Evolutionary conservation across 2,797 vertebrate genomes (phyloP), one percentile per base, ranked within the genome.

Genomic region (Vireo griseus): DNA sequence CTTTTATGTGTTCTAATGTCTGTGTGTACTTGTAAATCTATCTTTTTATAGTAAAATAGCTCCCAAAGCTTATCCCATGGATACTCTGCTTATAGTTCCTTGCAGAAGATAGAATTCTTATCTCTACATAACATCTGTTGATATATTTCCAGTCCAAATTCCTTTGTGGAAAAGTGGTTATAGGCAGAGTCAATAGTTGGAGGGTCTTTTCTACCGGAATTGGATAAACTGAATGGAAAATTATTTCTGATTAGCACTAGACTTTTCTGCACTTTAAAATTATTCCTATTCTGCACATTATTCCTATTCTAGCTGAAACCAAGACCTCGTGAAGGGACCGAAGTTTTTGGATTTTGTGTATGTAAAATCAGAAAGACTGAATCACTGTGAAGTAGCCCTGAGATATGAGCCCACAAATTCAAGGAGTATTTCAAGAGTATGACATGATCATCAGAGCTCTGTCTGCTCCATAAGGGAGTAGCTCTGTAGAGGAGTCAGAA

Each of bases 371-470:
- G 63, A 86, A 62, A 67, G 20, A 26, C 15, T 59, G 55, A 67
- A 58, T n/a, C 18, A 83, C 5, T 0, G 0, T 0, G 0, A 73
- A 57, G 37, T 5, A 42, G 15, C 17, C 10, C 28, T 76, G 51
- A 68, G 18, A 25, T 4, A 18, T 0, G 19, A 76, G 6, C 12
- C 19, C 63, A 45, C 26, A 25, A 33, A 80, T 74, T 62, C 44
- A 83, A 66, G 33, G 5, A 59, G 24, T 63, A 57, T 55, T 89
- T n/a, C 31, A 59, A 67, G 13, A n/a, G 11, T 48, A 19, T 48
- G 20, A 9, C 40, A 21, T 54, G 18, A 76, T 44, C 35, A 47
- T 33, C 17, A 48, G 22, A 61, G 9, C 11, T 55, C 37, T 40
- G 7, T 13, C 26, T 83, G 48, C 18, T 67, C 14, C 44, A 16